Evolutionary conservation across 2,113 vertebrate species (phyloP).

Genomic region (Anolis carolinensis): DNA sequence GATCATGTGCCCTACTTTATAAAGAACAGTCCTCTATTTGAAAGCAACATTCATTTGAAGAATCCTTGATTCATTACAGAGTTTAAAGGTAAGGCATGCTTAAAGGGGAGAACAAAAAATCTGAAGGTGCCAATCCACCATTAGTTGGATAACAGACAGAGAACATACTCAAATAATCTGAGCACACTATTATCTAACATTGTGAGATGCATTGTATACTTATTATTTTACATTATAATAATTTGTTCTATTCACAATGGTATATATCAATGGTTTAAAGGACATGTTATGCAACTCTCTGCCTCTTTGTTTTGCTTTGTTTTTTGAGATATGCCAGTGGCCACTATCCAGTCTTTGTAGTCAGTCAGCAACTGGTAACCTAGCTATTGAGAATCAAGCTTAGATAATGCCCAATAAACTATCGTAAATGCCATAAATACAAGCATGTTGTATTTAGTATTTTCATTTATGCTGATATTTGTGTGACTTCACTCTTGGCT

Average conservation of each 20-base stretch:
- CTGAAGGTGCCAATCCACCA: background rate
- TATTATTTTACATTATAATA: background rate
- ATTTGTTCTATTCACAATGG: background rate
- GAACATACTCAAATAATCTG: background rate
- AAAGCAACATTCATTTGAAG: background rate
- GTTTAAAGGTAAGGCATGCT: background rate
- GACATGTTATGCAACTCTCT: background rate
- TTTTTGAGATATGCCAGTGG: background rate
- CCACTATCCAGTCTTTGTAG: background rate
- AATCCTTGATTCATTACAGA: background rate
- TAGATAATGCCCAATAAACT: background rate
- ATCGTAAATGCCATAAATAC: background rate
- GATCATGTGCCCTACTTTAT: background rate
- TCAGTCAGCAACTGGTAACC: background rate
- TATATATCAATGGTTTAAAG: too few relatives aligned
- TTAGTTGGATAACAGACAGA: too few relatives aligned
- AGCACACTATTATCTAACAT: background rate
- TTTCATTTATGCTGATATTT: background rate
- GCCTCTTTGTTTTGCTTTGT: background rate
- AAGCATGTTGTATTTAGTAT: background rate
- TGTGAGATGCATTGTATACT: background rate
- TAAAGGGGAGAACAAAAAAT: background rate
- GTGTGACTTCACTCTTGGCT: slow-evolving; percentile 10
- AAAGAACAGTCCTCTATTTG: background rate
- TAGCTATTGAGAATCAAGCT: background rate